phyloP scores from a whole-genome alignment of 2,797 vertebrate genomes.

The Melanotaenia pygmaea region DNA sequence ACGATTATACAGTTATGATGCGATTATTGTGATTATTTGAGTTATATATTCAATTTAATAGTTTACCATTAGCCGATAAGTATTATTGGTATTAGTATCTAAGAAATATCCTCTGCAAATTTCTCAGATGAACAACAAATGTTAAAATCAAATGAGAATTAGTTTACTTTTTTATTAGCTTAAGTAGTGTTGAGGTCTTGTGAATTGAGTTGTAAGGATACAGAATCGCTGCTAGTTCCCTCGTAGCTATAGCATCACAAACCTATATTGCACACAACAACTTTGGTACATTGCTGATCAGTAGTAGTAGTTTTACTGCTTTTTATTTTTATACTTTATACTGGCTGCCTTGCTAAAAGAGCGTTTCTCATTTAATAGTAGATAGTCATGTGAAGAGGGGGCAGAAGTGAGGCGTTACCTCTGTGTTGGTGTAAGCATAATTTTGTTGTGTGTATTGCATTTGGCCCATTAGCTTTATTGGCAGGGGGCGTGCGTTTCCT shows the following conservation, averaged over 20 bases:
- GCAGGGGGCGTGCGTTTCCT: background rate
- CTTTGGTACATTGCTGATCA: background rate
- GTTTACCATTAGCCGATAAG: background rate
- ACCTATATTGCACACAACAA: background rate
- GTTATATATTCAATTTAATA: background rate
- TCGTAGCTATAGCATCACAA: background rate
- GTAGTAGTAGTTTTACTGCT: background rate
- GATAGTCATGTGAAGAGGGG: background rate
- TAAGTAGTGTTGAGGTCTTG: background rate
- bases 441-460: background rate
- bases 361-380: background rate
- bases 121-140: background rate
- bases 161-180: background rate
- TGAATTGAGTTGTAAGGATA: background rate
- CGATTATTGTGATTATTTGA: background rate
- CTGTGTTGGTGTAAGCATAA: too few species aligned
- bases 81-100: too few species aligned
- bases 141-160: background rate
- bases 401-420: background rate
- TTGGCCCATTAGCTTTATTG: background rate
- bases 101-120: background rate
- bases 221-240: background rate
- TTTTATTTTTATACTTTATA: too few species aligned
- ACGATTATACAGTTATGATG: background rate
- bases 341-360: background rate